Evolutionary conservation across 92 coral and sea anemone species (phyloP).

Genomic region (Palythoa heliodiscus): DNA sequence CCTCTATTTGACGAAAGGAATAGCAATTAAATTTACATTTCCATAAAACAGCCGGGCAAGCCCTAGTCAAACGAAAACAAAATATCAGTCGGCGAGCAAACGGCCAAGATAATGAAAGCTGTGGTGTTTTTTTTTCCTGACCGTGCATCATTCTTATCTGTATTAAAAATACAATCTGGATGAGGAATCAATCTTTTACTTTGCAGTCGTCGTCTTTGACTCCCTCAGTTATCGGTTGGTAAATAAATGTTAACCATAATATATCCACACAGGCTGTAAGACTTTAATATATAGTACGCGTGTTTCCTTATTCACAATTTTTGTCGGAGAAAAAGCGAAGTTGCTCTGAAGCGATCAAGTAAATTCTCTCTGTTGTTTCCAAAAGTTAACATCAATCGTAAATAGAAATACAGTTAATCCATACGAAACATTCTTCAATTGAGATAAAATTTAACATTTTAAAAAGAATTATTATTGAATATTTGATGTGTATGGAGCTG

Average conservation of each 20-base stretch:
- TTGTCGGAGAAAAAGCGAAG: not conserved
- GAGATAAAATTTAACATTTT: not conserved
- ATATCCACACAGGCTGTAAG: not conserved
- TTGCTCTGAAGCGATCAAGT: no score
- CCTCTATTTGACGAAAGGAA: not conserved
- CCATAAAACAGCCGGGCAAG: not conserved
- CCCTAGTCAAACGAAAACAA: not conserved
- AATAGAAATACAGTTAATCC: not conserved
- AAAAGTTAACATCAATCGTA: not conserved
- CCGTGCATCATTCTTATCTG: no score
- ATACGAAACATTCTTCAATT: not conserved
- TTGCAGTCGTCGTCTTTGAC: no score
- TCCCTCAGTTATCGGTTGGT: not conserved
- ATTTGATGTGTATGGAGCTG: constrained; percentile 18
- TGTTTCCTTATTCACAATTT: not conserved
- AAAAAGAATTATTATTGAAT: not conserved
- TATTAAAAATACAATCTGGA: no score
- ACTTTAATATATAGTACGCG: not conserved
- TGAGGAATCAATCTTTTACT: no score
- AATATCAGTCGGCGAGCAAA: no score
- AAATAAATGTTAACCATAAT: not conserved
- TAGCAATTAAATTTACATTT: not conserved
- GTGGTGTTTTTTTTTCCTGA: no score
- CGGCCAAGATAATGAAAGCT: no score
- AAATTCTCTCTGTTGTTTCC: not conserved